phyloP scores from a whole-genome alignment of 2,888 invertebrate species.

The Rotaria magnacalcarata region DNA sequence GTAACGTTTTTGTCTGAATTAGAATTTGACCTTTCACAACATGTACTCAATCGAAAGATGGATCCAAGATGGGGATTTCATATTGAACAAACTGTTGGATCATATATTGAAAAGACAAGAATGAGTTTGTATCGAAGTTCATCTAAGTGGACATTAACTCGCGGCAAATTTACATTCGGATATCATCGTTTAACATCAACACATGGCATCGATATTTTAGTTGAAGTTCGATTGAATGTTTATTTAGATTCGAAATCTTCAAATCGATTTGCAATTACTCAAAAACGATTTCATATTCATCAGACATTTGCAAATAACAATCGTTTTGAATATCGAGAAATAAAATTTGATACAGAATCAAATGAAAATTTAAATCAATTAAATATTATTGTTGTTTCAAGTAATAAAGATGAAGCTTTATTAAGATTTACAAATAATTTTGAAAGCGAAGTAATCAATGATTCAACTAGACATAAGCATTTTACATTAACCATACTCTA shows the following conservation, averaged over 20 bases:
- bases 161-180: background rate
- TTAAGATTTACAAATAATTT: background rate
- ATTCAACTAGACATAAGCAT: background rate
- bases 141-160: background rate
- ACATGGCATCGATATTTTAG: background rate
- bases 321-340: slow-evolving; percentile 13
- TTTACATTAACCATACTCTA: slow-evolving; percentile 2
- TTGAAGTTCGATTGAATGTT: background rate
- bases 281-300: background rate
- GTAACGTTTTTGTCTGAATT: background rate
- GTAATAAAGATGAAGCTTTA: slow-evolving; percentile 14
- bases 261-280: too few species aligned
- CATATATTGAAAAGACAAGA: background rate
- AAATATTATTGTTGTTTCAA: slow-evolving; percentile 20
- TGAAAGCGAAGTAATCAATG: background rate
- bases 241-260: too few species aligned
- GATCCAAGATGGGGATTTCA: background rate
- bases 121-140: background rate
- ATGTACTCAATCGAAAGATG: background rate
- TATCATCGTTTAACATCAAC: background rate
- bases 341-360: background rate
- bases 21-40: background rate
- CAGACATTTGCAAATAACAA: background rate
- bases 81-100: background rate
- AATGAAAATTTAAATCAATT: background rate